Base-by-base conservation (phyloP, 2,797 vertebrate genomes). In the Myotis pilosus region DNA sequence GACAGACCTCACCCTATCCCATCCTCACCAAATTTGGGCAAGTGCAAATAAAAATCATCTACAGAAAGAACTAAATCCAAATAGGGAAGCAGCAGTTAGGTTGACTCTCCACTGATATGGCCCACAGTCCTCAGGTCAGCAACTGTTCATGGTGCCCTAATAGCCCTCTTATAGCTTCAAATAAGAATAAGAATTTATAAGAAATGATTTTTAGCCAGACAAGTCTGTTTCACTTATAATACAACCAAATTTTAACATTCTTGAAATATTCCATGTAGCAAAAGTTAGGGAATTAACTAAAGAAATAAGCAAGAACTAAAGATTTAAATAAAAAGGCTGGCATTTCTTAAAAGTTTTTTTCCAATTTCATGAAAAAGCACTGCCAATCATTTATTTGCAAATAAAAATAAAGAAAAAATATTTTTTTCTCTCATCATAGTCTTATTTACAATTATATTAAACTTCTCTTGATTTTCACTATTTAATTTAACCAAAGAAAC, bases 211-310 rank as follows among this genome's bases (percentile, higher is more conserved):
- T 71, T 7, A 51, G n/a, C 11, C 25, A 78, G 41, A 23, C 30
- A 78, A 91, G 85, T 80, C 3, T 84, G 38, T 44, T 84, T 92
- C 33, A 64, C 15, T 41, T 88, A 20, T 84, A 85, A 72, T 4
- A 53, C 16, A 90, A n/a, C 22, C 57, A 79, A 60, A 81, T 83
- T 91, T 89, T 49, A 94, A 86, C 15, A 80, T 53, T 88, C 19
- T 33, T 36, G 15, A 90, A 93, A 92, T 71, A 66, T 71, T 86
- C 22, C 25, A 82, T 8, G 28, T n/a, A 75, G 64, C 17, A 68
- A 89, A 93, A 89, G 86, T 68, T 51, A 81, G 47, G 17, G 11
- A 80, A 71, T 74, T 81, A 87, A 87, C 28, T 62, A 62, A 80
- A 74, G 49, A 44, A 51, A 80, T 38, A 44, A 81, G 25, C 11